phyloP scores from a whole-genome alignment of 2,888 invertebrate genomes.

The Ochlodes sylvanus region DNA sequence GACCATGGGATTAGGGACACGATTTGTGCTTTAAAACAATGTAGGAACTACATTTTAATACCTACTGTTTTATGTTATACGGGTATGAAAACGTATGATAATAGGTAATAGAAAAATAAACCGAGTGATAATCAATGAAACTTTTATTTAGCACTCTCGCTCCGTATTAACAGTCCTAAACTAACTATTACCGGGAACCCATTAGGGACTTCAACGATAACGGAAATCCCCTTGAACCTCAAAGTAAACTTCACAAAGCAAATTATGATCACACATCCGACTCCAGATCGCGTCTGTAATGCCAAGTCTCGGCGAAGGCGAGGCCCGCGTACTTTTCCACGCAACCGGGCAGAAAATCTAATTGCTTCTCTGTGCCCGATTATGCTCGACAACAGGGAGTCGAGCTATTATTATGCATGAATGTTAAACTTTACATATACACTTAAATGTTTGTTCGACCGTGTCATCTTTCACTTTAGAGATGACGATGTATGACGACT shows the following conservation, averaged over 20 bases:
- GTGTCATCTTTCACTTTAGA: too few species aligned
- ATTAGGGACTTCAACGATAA: not conserved
- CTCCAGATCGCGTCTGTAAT: constrained; percentile 43
- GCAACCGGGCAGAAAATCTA: constrained; percentile 67
- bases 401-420: constrained; percentile 43
- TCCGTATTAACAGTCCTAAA: too few species aligned
- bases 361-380: constrained; percentile 54
- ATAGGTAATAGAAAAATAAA: too few species aligned
- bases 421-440: not conserved
- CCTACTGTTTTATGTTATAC: too few species aligned
- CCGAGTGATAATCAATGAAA: too few species aligned
- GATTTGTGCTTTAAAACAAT: too few species aligned
- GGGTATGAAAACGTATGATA: too few species aligned
- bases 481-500: too few species aligned
- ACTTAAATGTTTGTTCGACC: too few species aligned
- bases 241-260: constrained; percentile 41
- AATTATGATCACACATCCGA: constrained; percentile 44
- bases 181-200: not conserved
- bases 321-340: constrained; percentile 59
- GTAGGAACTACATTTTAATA: too few species aligned
- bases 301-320: constrained; percentile 45
- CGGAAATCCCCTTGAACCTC: constrained; percentile 31
- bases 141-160: too few species aligned
- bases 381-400: constrained; percentile 43
- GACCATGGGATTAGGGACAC: too few species aligned